Evolutionary conservation across 2,113 vertebrate genomes (phyloP), one percentile per base, ranked within the genome.

Genomic region (Puffinus mauretanicus): DNA sequence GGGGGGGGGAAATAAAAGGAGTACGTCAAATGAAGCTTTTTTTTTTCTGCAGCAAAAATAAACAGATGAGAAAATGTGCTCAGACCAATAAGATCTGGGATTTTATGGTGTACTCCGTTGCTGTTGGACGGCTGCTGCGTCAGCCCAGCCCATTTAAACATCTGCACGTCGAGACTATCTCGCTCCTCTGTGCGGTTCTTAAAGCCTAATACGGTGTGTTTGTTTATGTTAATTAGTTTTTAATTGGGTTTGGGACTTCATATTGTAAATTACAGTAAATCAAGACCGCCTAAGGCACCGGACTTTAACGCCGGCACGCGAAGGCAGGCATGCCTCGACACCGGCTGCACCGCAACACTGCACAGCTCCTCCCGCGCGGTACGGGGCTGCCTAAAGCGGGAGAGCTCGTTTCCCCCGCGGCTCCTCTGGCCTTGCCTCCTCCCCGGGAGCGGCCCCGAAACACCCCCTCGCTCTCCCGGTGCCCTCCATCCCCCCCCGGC

Each of bases 21-120:
- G 26, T 4, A n/a, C 0, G 71, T 91, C 71, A 94, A 54, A 69
- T 3, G 9, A 55, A 47, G 42, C 30, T 9, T 16, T 29, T 18
- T 34, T 54, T 47, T 16, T 21, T 1, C 34, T 7, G 26, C 62
- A 83, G 44, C 32, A 57, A 20, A 42, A 92, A 64, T 9, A 75
- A 69, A 36, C 61, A 76, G 21, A n/a, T 11, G 52, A 38, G 38
- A 55, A 80, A 36, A 12, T 2, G 1, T 6, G 22, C 55, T 36
- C 70, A 77, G 67, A 38, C 79, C 87, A 90, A 61, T 67, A 22
- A 36, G 67, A 47, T 47, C 7, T 6, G 70, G 40, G 38, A 8
- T 26, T 36, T 46, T 16, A 17, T 0, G 4, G 17, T 4, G 17
- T 3, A 7, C 76, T 40, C 18, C 0, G 1, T 3, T 6, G 73